Conservation (phyloP, 2,113 vertebrate species). For the Indicator indicator region DNA sequence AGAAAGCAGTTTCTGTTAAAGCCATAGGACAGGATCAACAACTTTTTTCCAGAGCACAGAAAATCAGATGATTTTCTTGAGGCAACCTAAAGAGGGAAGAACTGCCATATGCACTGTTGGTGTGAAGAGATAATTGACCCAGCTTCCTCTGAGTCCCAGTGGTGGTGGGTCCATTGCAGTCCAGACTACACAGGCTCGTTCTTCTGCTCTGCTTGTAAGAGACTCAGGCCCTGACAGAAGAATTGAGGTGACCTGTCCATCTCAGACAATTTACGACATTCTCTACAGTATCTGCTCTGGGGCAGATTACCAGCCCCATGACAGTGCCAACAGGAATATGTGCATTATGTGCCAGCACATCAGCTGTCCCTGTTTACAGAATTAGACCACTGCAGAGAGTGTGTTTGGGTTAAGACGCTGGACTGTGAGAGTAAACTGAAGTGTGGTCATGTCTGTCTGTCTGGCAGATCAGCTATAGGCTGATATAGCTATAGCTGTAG, state of each 20-base stretch:
- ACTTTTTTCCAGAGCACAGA: neutral
- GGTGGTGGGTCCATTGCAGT: neutral
- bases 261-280: neutral
- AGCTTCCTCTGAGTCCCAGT: neutral
- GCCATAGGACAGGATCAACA: neutral
- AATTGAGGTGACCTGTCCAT: neutral
- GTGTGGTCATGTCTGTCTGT: neutral
- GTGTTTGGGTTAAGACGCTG: neutral
- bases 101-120: neutral
- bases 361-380: neutral
- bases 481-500: neutral
- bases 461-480: neutral
- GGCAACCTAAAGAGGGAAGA: neutral
- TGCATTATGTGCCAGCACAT: neutral
- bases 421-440: neutral
- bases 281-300: neutral
- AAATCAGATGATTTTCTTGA: neutral
- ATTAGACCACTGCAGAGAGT: rapidly evolving
- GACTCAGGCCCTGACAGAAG: neutral
- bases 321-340: neutral
- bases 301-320: neutral
- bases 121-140: neutral
- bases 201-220: neutral
- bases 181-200: neutral
- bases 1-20: neutral